Percentiles rank a stretch among this genome's conserved stretches.
Evolutionary conservation across 2,113 vertebrate genomes (phyloP).

Genomic region (Leucoraja erinaceus): DNA sequence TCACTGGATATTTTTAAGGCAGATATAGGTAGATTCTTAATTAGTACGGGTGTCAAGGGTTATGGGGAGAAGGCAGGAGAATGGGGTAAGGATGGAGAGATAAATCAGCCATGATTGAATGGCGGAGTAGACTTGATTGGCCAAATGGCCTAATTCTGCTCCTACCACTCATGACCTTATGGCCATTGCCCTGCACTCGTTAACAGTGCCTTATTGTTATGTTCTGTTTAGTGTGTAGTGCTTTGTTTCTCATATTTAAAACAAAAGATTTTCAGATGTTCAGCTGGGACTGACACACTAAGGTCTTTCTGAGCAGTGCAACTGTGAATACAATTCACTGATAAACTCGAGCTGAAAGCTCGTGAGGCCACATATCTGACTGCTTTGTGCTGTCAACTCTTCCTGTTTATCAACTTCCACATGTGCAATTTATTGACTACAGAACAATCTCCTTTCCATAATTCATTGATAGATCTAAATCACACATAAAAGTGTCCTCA

Average conservation of each 20-base stretch:
- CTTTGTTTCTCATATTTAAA: not conserved
- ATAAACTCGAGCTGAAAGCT: conserved; percentile 13
- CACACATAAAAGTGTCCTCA: not conserved
- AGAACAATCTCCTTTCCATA: not conserved
- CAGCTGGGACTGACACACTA: not conserved
- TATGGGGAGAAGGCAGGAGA: too few species aligned
- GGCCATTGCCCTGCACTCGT: too few species aligned
- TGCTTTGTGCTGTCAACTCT: not conserved
- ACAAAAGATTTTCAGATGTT: not conserved
- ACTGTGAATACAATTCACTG: not conserved
- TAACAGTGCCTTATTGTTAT: too few species aligned
- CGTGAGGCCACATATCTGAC: not conserved
- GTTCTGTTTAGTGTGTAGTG: not conserved
- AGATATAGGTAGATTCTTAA: too few species aligned
- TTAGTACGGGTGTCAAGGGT: too few species aligned
- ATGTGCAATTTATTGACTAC: not conserved
- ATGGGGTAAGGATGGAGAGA: too few species aligned
- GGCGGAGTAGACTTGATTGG: too few species aligned
- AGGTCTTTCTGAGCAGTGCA: not conserved
- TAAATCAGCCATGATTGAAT: too few species aligned
- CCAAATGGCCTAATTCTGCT: too few species aligned
- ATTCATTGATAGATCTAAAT: not conserved
- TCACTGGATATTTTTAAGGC: too few species aligned
- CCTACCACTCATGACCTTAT: too few species aligned
- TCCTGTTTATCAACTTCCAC: not conserved